phyloP scores from a whole-genome alignment of 1,140 invertebrate species.

The Lepidurus couesii region DNA sequence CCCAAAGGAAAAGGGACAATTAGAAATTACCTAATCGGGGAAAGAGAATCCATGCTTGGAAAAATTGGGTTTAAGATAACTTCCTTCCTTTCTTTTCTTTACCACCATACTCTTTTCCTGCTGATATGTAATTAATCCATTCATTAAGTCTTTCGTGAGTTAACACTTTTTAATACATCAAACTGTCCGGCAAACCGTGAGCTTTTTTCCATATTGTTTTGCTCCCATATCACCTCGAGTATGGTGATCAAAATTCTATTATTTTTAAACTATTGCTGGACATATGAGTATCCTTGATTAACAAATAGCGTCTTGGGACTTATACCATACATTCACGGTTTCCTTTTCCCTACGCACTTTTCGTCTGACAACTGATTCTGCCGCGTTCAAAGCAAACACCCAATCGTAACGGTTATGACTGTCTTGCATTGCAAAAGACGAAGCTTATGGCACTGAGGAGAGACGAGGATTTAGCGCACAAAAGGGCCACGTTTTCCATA shows the following conservation, averaged over 20 bases:
- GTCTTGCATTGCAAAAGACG: conserved; percentile 13
- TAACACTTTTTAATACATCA: neutral
- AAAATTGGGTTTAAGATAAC: neutral
- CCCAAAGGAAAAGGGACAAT: conserved; percentile 10
- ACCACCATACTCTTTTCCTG: neutral
- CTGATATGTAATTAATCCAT: conserved; percentile 4
- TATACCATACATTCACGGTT: neutral
- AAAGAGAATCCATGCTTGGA: conserved; percentile 7
- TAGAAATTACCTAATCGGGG: neutral
- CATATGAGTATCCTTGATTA: conserved; percentile 14
- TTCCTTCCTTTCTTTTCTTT: neutral
- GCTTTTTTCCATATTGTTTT: neutral
- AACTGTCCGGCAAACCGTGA: neutral
- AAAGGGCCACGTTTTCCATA: neutral
- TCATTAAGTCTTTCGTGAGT: neutral
- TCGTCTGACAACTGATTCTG: neutral
- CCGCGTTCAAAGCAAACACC: neutral
- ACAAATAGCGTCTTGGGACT: neutral
- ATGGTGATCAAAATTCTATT: neutral
- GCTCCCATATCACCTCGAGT: neutral
- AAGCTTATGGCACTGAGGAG: conserved; percentile 13
- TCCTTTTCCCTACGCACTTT: too few relatives aligned
- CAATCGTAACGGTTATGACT: conserved; percentile 1
- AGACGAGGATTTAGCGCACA: conserved; percentile 9
- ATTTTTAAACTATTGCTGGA: neutral